Conservation (phyloP, 2,797 vertebrate genomes). For the Neosilurus mollespiculum region DNA sequence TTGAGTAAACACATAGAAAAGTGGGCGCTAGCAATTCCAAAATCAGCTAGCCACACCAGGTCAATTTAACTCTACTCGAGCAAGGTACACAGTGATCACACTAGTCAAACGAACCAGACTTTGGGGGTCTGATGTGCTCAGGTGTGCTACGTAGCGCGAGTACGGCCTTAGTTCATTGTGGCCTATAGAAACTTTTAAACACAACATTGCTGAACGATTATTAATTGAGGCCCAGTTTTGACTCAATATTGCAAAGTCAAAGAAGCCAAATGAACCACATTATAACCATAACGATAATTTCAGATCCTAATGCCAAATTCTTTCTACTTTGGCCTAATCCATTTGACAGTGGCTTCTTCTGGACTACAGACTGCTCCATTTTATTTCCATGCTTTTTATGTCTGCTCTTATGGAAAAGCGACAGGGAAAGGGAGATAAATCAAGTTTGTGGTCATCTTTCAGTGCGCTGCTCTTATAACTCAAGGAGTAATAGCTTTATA, state of each 20-base stretch:
- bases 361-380: conserved; percentile 31
- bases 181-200: not conserved
- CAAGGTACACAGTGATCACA: no score
- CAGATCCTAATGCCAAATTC: conserved; percentile 46
- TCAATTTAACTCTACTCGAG: no score
- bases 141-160: no score
- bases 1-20: no score
- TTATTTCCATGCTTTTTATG: conserved; percentile 45
- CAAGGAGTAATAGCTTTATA: conserved; percentile 53
- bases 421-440: conserved; percentile 48
- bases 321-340: conserved; percentile 47
- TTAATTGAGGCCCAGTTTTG: conserved; percentile 28
- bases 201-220: not conserved
- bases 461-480: conserved; percentile 48
- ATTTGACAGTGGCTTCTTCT: conserved; percentile 7
- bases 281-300: conserved; percentile 44
- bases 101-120: no score
- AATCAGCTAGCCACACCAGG: no score
- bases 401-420: conserved; percentile 45
- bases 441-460: conserved; percentile 52
- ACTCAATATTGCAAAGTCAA: conserved; percentile 30
- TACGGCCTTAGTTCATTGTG: not conserved
- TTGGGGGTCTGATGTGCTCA: no score
- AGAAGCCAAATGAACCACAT: conserved; percentile 48
- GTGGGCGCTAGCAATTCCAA: no score